Percentiles rank a stretch among this genome's conserved stretches.
Evolutionary conservation across 2,113 vertebrate genomes (phyloP).

Genomic region (Cephalopterus ornatus): DNA sequence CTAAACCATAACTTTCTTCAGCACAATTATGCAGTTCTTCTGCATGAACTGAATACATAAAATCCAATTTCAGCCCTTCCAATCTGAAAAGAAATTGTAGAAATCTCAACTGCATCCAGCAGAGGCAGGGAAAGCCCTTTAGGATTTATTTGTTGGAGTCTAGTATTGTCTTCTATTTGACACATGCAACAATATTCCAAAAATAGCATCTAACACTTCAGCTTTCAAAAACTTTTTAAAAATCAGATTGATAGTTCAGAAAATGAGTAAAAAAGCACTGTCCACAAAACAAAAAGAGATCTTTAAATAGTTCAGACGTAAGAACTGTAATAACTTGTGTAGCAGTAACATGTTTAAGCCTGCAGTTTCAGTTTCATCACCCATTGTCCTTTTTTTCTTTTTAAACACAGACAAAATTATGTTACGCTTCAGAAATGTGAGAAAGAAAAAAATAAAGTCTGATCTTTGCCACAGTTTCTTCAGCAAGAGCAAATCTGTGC

Average conservation of each 20-base stretch:
- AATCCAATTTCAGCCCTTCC: not conserved
- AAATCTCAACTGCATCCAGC: not conserved
- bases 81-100: not conserved
- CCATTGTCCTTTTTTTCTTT: not conserved
- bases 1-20: not conserved
- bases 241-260: not conserved
- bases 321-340: not conserved
- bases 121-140: not conserved
- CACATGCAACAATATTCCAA: not conserved
- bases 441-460: not conserved
- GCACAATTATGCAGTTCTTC: not conserved
- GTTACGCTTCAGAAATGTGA: not conserved
- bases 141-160: not conserved
- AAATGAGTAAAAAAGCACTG: not conserved
- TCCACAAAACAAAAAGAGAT: not conserved
- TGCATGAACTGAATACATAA: not conserved
- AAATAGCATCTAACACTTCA: not conserved
- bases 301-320: not conserved
- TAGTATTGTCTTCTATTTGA: not conserved
- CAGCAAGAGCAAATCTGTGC: not conserved
- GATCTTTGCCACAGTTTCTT: not conserved
- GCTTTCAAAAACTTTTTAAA: not conserved
- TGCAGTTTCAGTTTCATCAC: not conserved
- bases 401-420: not conserved
- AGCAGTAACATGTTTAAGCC: not conserved